A percentile compares a stretch with the other conserved stretches of the same genome.
Conservation (phyloP, 2,113 vertebrate species). For the Zosterops borbonicus region DNA sequence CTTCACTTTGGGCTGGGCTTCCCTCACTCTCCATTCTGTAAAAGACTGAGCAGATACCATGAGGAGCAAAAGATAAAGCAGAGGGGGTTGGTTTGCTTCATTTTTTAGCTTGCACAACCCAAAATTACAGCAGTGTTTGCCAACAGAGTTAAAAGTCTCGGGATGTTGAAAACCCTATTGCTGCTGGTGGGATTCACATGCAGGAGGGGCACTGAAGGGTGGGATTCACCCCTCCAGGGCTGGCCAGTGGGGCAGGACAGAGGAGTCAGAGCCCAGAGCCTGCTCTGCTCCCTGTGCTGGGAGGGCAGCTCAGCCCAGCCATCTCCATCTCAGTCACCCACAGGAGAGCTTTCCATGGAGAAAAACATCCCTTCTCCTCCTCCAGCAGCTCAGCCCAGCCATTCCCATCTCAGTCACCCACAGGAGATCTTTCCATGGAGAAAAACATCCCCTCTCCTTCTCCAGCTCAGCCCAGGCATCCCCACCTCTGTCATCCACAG, state of each 20-base stretch:
- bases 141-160: background rate
- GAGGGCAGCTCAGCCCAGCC: background rate
- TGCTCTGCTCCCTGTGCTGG: background rate
- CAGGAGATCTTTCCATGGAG: background rate
- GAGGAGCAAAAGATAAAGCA: background rate
- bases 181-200: rapidly evolving
- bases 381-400: background rate
- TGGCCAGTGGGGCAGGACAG: background rate
- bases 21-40: background rate
- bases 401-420: no score
- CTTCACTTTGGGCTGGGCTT: conserved; percentile 25
- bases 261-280: rapidly evolving
- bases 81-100: background rate
- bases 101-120: background rate
- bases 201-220: background rate
- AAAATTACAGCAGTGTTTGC: rapidly evolving
- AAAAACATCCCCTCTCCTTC: background rate
- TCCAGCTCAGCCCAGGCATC: no score
- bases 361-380: background rate
- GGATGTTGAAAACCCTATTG: background rate
- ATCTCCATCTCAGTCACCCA: rapidly evolving
- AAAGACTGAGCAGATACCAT: background rate
- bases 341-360: rapidly evolving
- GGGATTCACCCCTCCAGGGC: background rate
- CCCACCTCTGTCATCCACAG: no score